Conservation (phyloP, 2,888 invertebrate species). For the Cataglyphis livida region DNA sequence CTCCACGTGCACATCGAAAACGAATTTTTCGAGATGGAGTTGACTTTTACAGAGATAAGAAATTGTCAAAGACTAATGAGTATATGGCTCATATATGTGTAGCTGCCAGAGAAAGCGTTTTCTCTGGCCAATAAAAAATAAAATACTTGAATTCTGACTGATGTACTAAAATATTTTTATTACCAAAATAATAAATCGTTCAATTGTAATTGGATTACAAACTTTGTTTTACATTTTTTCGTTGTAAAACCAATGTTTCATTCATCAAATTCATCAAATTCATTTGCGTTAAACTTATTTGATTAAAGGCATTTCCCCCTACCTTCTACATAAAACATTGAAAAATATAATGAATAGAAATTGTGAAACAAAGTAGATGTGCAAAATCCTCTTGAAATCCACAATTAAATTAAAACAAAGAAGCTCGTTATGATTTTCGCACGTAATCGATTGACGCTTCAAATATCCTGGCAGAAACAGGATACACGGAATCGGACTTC, state of each 20-base stretch:
- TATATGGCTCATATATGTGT: too few species aligned
- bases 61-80: neutral
- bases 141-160: neutral
- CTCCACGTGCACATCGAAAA: constrained; percentile 5
- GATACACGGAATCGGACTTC: neutral
- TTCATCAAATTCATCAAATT: neutral
- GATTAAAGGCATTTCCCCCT: neutral
- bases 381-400: neutral
- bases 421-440: neutral
- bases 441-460: constrained; percentile 20
- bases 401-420: constrained; percentile 41
- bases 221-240: neutral
- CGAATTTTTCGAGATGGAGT: constrained; percentile 14
- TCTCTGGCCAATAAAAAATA: too few species aligned
- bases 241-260: neutral
- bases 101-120: neutral
- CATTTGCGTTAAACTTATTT: constrained; percentile 11
- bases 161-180: neutral
- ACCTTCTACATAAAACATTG: neutral
- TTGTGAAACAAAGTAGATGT: neutral
- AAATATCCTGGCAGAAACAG: neutral
- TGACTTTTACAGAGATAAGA: neutral
- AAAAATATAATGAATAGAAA: neutral
- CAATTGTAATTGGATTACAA: neutral
- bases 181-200: neutral